Conservation (phyloP, 2,888 invertebrate genomes). For the Lamellibrachia columna region DNA sequence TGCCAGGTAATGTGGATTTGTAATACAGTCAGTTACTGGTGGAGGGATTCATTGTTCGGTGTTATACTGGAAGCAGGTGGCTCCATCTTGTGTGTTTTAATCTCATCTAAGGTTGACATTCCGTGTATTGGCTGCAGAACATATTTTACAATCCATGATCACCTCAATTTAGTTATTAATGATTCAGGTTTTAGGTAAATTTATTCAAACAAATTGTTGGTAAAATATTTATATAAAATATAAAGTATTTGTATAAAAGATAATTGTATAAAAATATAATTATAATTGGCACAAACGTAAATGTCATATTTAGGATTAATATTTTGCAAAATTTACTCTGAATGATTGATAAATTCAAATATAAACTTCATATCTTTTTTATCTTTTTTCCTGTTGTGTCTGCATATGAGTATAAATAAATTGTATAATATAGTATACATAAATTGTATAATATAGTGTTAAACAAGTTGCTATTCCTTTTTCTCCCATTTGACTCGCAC, state of each 20-base stretch:
- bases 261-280: background rate
- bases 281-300: background rate
- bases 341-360: background rate
- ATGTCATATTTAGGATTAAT: background rate
- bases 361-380: background rate
- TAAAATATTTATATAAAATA: background rate
- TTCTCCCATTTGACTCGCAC: too few relatives aligned
- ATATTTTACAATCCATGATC: background rate
- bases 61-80: background rate
- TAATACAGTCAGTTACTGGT: background rate
- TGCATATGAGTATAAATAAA: too few relatives aligned
- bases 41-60: background rate
- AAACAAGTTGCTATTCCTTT: too few relatives aligned
- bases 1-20: constrained; percentile 66
- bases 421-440: too few relatives aligned
- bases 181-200: background rate
- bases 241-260: background rate
- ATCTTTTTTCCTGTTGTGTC: too few relatives aligned
- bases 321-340: background rate
- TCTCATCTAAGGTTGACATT: background rate
- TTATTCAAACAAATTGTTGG: background rate
- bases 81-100: background rate
- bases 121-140: background rate
- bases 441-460: too few relatives aligned
- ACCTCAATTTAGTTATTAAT: background rate